Evolutionary conservation across 2,797 vertebrate genomes (phyloP), one percentile per base, ranked within the genome.

Genomic region (Taenioides sp.): DNA sequence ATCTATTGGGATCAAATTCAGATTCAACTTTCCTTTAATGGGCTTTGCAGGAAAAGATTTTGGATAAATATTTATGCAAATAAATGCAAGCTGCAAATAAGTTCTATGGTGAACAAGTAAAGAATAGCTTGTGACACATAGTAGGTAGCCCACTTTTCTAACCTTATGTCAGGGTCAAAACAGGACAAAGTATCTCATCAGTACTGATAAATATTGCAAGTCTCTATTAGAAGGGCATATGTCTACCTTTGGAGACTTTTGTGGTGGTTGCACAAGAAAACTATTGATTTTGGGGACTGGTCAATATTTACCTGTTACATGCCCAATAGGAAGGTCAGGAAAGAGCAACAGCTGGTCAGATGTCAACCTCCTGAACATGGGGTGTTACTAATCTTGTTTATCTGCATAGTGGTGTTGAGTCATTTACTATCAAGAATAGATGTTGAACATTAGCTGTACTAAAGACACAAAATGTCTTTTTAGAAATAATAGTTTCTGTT

Each of bases 251-350:
- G 70, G 71, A 28, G 67, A 55, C 78, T 80, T 27, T 27, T 27
- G 25, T 27, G 79, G 68, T 75, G 62, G 63, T 70, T 54, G 57
- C 3, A 65, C 69, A 55, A 85, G 80, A 74, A 25, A 28, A 43
- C 59, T 76, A 88, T 89, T 76, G 89, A 84, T 88, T 62, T 52
- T 23, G 16, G 54, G 57, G 40, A 34, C 55, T 6, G 20, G 89
- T 89, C 83, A 90, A 84, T 89, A 89, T 89, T 91, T 89, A 77
- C 73, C 74, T 49, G 6, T 40, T 54, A 37, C 50, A 54, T 73
- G 74, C 66, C 70, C 84, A 84, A 83, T 52, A 83, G 67, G 62
- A 82, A 84, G 69, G 80, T 84, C 73, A 69, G 14, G 17, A 34
- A 9, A 28, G 22, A 67, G 59, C 70, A 80, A 66, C 61, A 52